These are phyloP conservation scores for Melipona quadrifasciata DNA, from an alignment of 1,140 invertebrate genomes.

Conservation along the genomic window DNA sequence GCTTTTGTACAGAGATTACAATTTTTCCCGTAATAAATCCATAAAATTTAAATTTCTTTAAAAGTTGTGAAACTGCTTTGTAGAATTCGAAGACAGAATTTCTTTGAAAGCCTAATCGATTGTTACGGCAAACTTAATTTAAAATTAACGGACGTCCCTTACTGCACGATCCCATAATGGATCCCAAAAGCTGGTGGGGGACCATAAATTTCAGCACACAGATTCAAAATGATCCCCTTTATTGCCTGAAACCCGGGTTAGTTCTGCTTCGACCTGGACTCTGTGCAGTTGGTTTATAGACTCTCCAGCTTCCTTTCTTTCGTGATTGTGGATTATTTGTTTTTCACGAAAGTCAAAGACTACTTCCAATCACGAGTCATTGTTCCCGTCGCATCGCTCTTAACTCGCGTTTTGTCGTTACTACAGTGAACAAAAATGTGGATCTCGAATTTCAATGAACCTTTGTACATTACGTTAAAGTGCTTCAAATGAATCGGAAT, in stretches of 20 bases:
- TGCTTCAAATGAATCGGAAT: no score
- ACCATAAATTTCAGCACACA: conserved; percentile 81
- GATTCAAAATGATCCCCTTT: conserved; percentile 82
- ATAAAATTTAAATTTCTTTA: no score
- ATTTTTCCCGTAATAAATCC: no score
- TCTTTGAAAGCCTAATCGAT: not conserved
- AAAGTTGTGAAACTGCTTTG: no score
- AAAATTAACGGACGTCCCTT: conserved; percentile 74
- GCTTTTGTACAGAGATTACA: no score
- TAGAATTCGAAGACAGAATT: no score
- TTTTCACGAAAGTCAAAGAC: no score
- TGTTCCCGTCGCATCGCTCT: not conserved
- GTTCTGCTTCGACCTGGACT: conserved; percentile 69
- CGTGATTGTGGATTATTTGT: not conserved
- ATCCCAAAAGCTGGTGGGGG: conserved; percentile 67
- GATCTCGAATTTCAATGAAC: no score
- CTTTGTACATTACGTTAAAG: no score
- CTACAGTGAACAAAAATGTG: not conserved
- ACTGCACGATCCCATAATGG: conserved; percentile 61
- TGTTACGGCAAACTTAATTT: conserved; percentile 64
- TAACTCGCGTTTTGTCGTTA: not conserved
- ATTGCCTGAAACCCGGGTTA: conserved; percentile 75
- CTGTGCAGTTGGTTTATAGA: conserved; percentile 63
- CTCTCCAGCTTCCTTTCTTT: conserved; percentile 16
- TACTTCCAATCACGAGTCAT: no score